phyloP scores from a whole-genome alignment of 53 echinoderm and acorn worm genomes.

The Temnopleurus reevesii region DNA sequence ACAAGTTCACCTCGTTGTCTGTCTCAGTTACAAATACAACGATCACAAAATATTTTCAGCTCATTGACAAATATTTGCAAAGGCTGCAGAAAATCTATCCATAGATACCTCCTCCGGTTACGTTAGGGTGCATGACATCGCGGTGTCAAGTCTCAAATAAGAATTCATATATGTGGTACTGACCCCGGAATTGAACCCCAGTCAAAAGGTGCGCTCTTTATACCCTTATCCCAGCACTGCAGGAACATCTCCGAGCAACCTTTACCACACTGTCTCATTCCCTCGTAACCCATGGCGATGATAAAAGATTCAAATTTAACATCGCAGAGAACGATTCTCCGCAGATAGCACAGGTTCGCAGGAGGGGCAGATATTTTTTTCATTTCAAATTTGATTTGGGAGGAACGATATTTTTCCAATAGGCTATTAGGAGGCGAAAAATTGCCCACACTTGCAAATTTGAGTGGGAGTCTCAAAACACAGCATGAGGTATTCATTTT shows the following conservation, averaged over 20 bases:
- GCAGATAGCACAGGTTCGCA: constrained; percentile 8
- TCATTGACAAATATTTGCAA: constrained; percentile 39
- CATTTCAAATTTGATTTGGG: constrained; percentile 37
- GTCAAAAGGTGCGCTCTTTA: not conserved
- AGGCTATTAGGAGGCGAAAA: not conserved
- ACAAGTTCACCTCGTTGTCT: no score
- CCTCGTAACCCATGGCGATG: constrained; percentile 31
- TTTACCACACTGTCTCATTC: not conserved
- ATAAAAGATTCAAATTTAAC: not conserved
- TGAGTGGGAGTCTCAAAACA: not conserved
- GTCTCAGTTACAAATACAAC: not conserved
- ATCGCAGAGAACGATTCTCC: not conserved
- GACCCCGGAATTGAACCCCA: constrained; percentile 6
- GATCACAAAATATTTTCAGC: not conserved
- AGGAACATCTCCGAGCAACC: not conserved
- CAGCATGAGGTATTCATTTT: constrained; percentile 25
- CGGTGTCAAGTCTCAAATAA: constrained; percentile 15
- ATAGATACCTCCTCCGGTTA: constrained; percentile 30
- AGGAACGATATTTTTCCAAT: not conserved
- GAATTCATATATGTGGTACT: not conserved
- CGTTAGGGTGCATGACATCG: not conserved
- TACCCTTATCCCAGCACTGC: not conserved
- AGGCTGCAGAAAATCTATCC: not conserved
- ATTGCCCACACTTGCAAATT: constrained; percentile 45
- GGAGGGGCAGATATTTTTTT: not conserved